phyloP scores from a whole-genome alignment of 2,888 invertebrate genomes.

The Orgyia antiqua region DNA sequence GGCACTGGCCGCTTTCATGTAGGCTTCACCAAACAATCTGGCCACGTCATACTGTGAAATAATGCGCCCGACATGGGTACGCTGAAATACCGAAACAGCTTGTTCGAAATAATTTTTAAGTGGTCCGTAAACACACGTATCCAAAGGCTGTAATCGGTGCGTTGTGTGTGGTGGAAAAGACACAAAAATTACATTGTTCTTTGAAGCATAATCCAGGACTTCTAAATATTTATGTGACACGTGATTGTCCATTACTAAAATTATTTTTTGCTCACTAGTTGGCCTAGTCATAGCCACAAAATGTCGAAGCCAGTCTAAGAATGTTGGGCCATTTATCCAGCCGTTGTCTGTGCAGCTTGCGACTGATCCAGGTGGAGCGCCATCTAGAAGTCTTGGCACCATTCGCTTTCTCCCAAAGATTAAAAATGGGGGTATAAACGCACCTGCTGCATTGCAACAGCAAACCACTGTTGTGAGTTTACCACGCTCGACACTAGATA shows the following conservation, averaged over 20 bases:
- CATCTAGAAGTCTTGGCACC: constrained; percentile 10
- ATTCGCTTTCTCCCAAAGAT: constrained; percentile 22
- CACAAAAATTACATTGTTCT: constrained; percentile 22
- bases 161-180: constrained; percentile 15
- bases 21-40: constrained; percentile 16
- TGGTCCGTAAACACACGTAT: constrained; percentile 28
- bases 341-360: constrained; percentile 13
- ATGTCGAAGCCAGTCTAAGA: constrained; percentile 24
- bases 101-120: constrained; percentile 15
- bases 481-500: constrained; percentile 14
- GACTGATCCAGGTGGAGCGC: constrained; percentile 24
- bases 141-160: constrained; percentile 23
- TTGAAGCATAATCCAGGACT: constrained; percentile 3
- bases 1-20: constrained; percentile 11
- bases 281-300: constrained; percentile 24
- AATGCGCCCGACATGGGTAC: constrained; percentile 25
- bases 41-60: constrained; percentile 18
- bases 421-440: constrained; percentile 28
- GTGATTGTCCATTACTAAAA: constrained; percentile 14
- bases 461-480: constrained; percentile 17
- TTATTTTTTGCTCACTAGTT: constrained; percentile 18
- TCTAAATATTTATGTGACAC: constrained; percentile 25
- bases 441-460: constrained; percentile 21
- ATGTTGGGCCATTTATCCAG: constrained; percentile 22
- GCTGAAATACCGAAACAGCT: constrained; percentile 12